phyloP scores from a whole-genome alignment of 2,888 invertebrate genomes.

The Sacculina carcini region DNA sequence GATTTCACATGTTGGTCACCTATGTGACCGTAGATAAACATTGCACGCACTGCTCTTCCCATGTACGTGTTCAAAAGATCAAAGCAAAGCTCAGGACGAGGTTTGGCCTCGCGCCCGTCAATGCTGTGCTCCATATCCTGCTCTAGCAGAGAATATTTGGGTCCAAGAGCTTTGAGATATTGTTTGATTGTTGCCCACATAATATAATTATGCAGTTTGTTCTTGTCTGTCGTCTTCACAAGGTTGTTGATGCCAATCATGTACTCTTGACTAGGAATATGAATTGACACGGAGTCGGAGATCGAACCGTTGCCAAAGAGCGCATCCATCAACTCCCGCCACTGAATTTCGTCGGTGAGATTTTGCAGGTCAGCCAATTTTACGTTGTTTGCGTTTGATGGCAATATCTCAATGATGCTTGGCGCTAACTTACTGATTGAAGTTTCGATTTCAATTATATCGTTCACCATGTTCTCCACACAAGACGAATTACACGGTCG shows the following conservation, averaged over 20 bases:
- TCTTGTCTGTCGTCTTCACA: neutral
- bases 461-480: neutral
- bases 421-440: neutral
- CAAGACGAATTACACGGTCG: neutral
- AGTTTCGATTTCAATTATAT: neutral
- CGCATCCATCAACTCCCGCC: constrained; percentile 1
- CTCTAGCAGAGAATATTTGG: neutral
- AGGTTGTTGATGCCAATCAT: neutral
- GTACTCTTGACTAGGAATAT: neutral
- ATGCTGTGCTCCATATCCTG: neutral
- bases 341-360: neutral
- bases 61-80: constrained; percentile 1
- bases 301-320: neutral
- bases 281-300: neutral
- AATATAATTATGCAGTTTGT: neutral
- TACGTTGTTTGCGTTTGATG: neutral
- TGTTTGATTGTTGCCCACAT: neutral
- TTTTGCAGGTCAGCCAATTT: neutral
- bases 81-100: neutral
- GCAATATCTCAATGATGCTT: neutral
- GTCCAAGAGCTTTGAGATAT: neutral
- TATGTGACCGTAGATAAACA: neutral
- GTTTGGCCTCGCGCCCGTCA: neutral
- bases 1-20: neutral
- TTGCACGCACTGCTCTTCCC: neutral